These are phyloP conservation scores for Microctenopoma steveboyesi DNA, from an alignment of 2,797 vertebrate genomes.

Conservation along the genomic window DNA sequence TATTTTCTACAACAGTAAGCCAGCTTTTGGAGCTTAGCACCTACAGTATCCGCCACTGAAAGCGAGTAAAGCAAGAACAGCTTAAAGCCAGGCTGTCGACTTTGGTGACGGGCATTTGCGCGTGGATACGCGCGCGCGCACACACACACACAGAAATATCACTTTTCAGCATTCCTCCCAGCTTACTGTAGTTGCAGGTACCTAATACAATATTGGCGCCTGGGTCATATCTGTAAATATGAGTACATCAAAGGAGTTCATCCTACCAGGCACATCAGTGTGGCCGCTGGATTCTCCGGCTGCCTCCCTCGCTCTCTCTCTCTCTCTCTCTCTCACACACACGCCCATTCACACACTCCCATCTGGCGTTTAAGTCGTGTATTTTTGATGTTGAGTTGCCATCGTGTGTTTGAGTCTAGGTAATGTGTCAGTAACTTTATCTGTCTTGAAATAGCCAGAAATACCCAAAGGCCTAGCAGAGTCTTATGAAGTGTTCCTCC, in stretches of 20 bases:
- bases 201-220: slow-evolving; percentile 65
- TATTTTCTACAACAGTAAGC: slow-evolving; percentile 56
- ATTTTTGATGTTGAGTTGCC: slow-evolving; percentile 61
- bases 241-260: slow-evolving; percentile 67
- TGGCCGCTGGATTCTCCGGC: slow-evolving; percentile 42
- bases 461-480: slow-evolving; percentile 38
- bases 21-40: slow-evolving; percentile 39
- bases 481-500: slow-evolving; percentile 45
- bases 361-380: slow-evolving; percentile 42
- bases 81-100: slow-evolving; percentile 52
- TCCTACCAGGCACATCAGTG: slow-evolving; percentile 35
- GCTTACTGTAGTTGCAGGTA: slow-evolving; percentile 58
- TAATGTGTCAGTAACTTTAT: slow-evolving; percentile 61
- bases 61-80: slow-evolving; percentile 56
- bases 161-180: slow-evolving; percentile 47
- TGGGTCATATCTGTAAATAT: slow-evolving; percentile 63
- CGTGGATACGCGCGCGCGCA: background rate
- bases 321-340: slow-evolving; percentile 16
- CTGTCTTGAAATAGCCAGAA: slow-evolving; percentile 46
- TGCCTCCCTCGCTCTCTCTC: background rate
- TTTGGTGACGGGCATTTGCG: slow-evolving; percentile 43
- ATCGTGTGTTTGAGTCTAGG: slow-evolving; percentile 32
- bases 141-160: slow-evolving; percentile 35
- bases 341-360: slow-evolving; percentile 22
- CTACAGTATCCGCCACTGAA: slow-evolving; percentile 47